Conservation (phyloP, 2,888 invertebrate genomes). For the Spisula subtruncata region DNA sequence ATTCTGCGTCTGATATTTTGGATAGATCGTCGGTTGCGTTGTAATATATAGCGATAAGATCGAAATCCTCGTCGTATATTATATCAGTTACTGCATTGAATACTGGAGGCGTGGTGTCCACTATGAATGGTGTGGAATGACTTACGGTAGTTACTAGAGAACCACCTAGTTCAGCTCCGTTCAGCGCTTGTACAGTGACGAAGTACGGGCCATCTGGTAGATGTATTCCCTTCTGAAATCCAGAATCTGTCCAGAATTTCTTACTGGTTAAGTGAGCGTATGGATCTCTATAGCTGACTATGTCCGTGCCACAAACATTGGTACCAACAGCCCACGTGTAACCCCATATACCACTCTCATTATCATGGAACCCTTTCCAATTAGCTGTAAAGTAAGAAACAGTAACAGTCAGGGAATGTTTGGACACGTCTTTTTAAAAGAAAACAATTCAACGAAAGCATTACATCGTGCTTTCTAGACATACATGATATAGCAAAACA, state of each 20-base stretch:
- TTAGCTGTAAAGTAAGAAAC: conserved; percentile 74
- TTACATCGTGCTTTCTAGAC: no score
- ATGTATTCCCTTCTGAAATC: conserved; percentile 73
- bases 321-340: conserved; percentile 80
- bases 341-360: conserved; percentile 80
- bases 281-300: conserved; percentile 74
- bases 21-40: conserved; percentile 72
- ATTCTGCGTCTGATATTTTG: conserved; percentile 74
- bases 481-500: no score
- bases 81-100: conserved; percentile 74
- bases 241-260: conserved; percentile 79
- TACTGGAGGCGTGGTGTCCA: conserved; percentile 78
- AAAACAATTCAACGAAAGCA: no score
- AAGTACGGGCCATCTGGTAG: conserved; percentile 79
- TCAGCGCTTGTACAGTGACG: conserved; percentile 78
- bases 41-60: conserved; percentile 77
- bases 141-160: conserved; percentile 80
- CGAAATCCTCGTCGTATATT: conserved; percentile 79
- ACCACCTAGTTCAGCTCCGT: conserved; percentile 76
- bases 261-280: conserved; percentile 73
- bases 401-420: no score
- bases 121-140: conserved; percentile 75
- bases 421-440: no score
- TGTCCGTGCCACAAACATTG: conserved; percentile 73
- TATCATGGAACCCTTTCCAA: conserved; percentile 81